Conservation (phyloP, 2,888 invertebrate species). For the Cheilosia urbana region DNA sequence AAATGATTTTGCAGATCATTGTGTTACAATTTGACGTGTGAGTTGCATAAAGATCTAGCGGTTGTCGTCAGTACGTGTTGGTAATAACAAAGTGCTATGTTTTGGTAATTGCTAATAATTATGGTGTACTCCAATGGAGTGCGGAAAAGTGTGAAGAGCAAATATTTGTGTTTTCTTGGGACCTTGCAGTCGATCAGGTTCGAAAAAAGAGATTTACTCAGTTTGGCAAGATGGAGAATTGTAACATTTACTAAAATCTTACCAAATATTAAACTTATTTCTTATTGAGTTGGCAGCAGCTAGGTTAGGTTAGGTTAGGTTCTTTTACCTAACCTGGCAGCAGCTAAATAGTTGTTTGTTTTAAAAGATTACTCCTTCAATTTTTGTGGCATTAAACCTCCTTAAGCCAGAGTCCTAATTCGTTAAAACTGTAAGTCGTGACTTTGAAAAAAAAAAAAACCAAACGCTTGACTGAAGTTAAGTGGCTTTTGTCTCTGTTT, state of each 20-base stretch:
- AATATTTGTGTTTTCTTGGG: not conserved
- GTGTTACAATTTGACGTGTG: not conserved
- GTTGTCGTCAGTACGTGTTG: slow-evolving; percentile 1
- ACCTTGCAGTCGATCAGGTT: not conserved
- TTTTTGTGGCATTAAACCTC: too few relatives aligned
- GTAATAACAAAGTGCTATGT: not conserved
- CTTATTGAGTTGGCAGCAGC: not conserved
- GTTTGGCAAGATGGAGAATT: too few relatives aligned
- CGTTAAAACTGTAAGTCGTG: too few relatives aligned
- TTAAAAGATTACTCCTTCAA: too few relatives aligned
- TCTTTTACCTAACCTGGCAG: too few relatives aligned
- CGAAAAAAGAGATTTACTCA: not conserved
- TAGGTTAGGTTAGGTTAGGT: too few relatives aligned
- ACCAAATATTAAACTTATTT: not conserved
- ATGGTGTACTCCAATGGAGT: not conserved
- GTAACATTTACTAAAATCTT: too few relatives aligned
- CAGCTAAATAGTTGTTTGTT: too few relatives aligned
- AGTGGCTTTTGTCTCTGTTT: too few relatives aligned
- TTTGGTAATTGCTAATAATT: not conserved
- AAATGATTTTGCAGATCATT: not conserved
- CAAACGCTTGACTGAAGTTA: too few relatives aligned
- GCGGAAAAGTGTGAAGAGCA: not conserved
- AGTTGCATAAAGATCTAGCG: not conserved
- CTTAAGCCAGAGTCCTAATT: too few relatives aligned
- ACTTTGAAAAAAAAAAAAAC: too few relatives aligned